Percentiles rank a stretch among this genome's conserved stretches.
Evolutionary conservation across 2,888 invertebrate genomes (phyloP).

Genomic region (Drosophila paracracens): DNA sequence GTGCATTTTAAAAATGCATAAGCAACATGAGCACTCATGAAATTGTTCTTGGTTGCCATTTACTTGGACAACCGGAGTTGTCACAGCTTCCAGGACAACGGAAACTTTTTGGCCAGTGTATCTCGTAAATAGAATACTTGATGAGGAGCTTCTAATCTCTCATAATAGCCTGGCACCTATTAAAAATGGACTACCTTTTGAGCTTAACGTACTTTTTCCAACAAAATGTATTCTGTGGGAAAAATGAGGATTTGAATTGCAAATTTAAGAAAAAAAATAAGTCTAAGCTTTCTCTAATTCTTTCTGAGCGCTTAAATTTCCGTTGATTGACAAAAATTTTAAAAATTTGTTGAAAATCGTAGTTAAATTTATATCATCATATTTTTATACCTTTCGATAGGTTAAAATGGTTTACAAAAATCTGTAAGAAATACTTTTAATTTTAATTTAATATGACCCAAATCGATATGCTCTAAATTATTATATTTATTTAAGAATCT

Average conservation of each 20-base stretch:
- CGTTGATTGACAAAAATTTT: not conserved
- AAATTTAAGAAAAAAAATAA: not conserved
- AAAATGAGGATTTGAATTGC: not conserved
- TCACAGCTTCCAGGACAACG: slow-evolving; percentile 1
- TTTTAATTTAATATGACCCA: not conserved
- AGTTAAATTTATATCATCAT: not conserved
- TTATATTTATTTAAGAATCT: not conserved
- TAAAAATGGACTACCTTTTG: slow-evolving; percentile 7
- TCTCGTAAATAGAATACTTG: slow-evolving; percentile 62
- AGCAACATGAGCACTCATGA: slow-evolving; percentile 61
- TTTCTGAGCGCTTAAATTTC: not conserved
- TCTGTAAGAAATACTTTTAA: not conserved
- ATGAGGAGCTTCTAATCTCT: slow-evolving; percentile 43
- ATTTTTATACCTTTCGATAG: not conserved
- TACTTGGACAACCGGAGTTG: slow-evolving; percentile 27
- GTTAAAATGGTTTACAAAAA: not conserved
- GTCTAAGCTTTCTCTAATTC: not conserved
- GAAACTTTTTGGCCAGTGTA: slow-evolving; percentile 33
- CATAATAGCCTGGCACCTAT: slow-evolving; percentile 18
- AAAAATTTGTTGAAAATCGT: not conserved
- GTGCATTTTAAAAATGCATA: slow-evolving; percentile 77
- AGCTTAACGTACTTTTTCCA: not conserved
- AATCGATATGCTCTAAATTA: not conserved
- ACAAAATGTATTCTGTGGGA: not conserved
- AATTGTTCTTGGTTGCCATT: slow-evolving; percentile 52